Evolutionary conservation across 2,113 vertebrate species (phyloP).

Genomic region (Platichthys stellatus): DNA sequence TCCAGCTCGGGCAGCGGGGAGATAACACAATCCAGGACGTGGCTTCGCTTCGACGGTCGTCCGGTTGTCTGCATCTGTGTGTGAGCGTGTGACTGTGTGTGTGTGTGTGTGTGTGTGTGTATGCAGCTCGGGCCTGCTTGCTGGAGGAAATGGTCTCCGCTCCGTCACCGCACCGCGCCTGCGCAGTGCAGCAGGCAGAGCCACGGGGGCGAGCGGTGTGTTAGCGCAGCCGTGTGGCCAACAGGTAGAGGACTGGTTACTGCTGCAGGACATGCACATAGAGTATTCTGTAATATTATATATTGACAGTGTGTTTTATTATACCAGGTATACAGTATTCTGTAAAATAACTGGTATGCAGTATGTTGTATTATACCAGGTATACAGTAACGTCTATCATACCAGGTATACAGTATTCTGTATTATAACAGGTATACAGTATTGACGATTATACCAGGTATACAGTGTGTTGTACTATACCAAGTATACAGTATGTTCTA

Average conservation of each 20-base stretch:
- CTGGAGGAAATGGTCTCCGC: constrained; percentile 81
- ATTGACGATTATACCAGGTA: too few species aligned
- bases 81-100: neutral
- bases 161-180: constrained; percentile 55
- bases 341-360: too few species aligned
- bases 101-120: neutral
- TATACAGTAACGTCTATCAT: too few species aligned
- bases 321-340: too few species aligned
- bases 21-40: constrained; percentile 59
- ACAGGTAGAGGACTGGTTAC: constrained; percentile 67
- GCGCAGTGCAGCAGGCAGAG: constrained; percentile 42
- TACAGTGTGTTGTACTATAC: too few species aligned
- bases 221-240: constrained; percentile 74
- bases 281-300: neutral
- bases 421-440: too few species aligned
- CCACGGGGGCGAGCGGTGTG: constrained; percentile 23
- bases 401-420: too few species aligned
- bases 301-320: too few species aligned
- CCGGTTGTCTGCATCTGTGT: constrained; percentile 22
- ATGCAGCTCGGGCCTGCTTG: constrained; percentile 57
- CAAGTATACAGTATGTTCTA: too few species aligned
- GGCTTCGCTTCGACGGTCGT: constrained; percentile 53
- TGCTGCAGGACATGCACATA: neutral
- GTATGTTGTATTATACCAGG: too few species aligned
- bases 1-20: constrained; percentile 48